Evolutionary conservation across 2,888 invertebrate species (phyloP), one percentile per base, ranked within the genome.

Genomic region (Mythimna loreyi): DNA sequence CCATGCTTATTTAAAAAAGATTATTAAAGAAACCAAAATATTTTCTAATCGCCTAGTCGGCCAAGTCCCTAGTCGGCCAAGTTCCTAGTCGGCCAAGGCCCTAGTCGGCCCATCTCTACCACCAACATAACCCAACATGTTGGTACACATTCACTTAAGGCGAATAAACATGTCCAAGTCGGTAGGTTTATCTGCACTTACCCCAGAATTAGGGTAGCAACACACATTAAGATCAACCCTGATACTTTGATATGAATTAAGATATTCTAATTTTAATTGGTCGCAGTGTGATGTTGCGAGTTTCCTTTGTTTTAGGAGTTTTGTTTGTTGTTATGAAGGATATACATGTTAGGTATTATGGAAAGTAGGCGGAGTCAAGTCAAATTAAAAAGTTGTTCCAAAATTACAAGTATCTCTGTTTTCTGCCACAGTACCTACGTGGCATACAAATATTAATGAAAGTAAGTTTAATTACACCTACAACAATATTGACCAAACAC

Each of bases 221-320:
- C 93, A 92, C 92, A 90, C 94, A 94, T 95, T 95, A 95, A 95
- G 95, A 95, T 95, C 94, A 96, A 93, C 95, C 94, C 95, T 87
- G 96, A 95, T 95, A 94, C 92, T 93, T 92, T 91, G 97, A 97
- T 97, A 96, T 96, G 96, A 97, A 97, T 97, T 97, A 97, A 97
- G 97, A 97, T 97, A 97, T 97, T 97, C 97, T 97, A 97, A 97
- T 97, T 97, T 94, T 96, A 96, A 96, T 94, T 95, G 96, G 87
- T 80, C 57, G 85, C 78, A 66, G 80, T 45, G 80, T 80, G 68
- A 85, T 89, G 88, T 86, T 87, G 85, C 86, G 84, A 84, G 81
- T 80, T 80, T 78, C 72, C 74, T 78, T 83, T 83, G 83, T 81
- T 86, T 82, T 72, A 69, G 68, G 63, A 61, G 50, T 80, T 78